Conservation (phyloP, 1,140 invertebrate genomes). For the Druon quercuslanigerum region DNA sequence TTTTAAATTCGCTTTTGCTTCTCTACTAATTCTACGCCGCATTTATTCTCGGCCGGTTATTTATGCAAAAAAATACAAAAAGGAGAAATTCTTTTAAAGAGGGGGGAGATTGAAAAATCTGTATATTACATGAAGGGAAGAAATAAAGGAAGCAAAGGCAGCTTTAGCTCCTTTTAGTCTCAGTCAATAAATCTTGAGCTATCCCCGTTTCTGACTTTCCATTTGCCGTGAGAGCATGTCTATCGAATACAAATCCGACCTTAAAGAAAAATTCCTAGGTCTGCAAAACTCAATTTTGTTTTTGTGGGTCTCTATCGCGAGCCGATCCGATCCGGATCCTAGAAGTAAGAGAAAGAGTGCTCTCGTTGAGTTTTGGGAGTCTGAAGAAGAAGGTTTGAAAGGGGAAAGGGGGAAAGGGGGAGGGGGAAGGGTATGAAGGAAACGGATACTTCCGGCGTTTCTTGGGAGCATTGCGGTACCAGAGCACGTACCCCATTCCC, state of each 20-base stretch:
- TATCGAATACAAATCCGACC: conserved; percentile 35
- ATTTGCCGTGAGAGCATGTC: background rate
- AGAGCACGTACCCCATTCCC: conserved; percentile 45
- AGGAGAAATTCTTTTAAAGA: too few species aligned
- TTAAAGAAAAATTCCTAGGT: background rate
- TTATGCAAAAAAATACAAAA: too few species aligned
- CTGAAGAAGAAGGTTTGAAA: background rate
- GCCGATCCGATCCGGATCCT: background rate
- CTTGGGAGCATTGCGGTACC: conserved; percentile 40
- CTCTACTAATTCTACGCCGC: too few species aligned
- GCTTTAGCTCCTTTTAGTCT: too few species aligned
- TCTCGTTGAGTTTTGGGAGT: background rate
- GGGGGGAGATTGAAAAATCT: too few species aligned
- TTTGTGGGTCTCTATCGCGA: conserved; percentile 15
- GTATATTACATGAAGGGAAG: too few species aligned
- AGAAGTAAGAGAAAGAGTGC: conserved; percentile 17
- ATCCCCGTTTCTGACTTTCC: background rate
- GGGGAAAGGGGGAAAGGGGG: too few species aligned
- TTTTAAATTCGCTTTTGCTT: too few species aligned
- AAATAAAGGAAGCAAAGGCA: too few species aligned
- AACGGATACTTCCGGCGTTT: conserved; percentile 28
- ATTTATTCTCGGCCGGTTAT: too few species aligned
- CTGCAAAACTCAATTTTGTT: conserved; percentile 42
- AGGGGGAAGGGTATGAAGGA: background rate
- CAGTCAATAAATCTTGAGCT: too few species aligned